These are phyloP conservation scores for Mycalesis mineus DNA, from an alignment of 2,888 invertebrate genomes.

Conservation along the genomic window DNA sequence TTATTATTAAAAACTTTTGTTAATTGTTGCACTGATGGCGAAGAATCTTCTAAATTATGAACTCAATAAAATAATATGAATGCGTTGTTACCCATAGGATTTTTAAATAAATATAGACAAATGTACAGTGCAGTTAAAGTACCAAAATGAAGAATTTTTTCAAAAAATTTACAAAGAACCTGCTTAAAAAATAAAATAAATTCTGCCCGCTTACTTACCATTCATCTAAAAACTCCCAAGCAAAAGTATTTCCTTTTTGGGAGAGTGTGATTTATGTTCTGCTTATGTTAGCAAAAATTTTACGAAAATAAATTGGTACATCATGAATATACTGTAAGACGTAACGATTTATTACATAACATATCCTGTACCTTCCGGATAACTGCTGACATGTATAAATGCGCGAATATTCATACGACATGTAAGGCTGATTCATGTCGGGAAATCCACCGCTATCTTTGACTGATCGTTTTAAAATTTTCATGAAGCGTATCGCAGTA, in stretches of 20 bases:
- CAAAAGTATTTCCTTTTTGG: background rate
- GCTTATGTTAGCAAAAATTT: background rate
- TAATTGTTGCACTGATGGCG: no score
- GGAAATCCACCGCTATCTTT: background rate
- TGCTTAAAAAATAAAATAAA: no score
- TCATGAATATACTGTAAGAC: background rate
- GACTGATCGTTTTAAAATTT: background rate
- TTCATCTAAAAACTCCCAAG: background rate
- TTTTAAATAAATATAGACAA: no score
- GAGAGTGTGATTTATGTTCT: background rate
- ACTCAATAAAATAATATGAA: no score
- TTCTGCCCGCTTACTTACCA: no score
- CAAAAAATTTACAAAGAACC: no score
- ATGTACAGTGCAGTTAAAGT: no score
- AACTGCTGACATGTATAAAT: slow-evolving; percentile 41
- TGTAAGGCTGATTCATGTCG: slow-evolving; percentile 9
- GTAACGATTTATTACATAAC: background rate
- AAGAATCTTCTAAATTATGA: no score
- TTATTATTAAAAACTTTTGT: no score
- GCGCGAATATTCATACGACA: slow-evolving; percentile 6
- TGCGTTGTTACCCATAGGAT: no score
- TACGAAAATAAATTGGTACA: background rate
- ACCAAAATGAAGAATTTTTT: no score
- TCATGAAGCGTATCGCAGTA: slow-evolving; percentile 1
- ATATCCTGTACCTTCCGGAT: slow-evolving; percentile 1